Evolutionary conservation across 2,888 invertebrate genomes (phyloP), one percentile per base, ranked within the genome.

Genomic region (Heliconius ismenius): DNA sequence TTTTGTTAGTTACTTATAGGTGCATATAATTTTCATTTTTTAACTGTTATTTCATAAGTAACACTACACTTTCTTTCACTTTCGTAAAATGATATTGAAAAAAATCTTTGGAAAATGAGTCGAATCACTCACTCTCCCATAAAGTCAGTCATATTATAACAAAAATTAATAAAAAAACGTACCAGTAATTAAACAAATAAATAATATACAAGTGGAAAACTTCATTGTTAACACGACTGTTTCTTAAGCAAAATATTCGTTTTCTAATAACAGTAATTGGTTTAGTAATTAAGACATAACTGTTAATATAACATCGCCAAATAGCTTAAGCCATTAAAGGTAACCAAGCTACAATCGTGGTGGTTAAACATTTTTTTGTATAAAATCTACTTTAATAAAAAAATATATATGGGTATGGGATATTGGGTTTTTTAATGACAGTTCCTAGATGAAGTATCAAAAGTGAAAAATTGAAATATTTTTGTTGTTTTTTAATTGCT

Each of bases 261-360:
- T 32, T 28, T 10, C 69, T 70, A 54, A 54, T 32, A 32, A 28
- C 21, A n/a, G n/a, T 54, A 70, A 70, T 70, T 32, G 54, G n/a
- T 28, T 13, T 28, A 32, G 21, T 70, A 70, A 58, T 70, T 32
- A 58, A 54, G 32, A 54, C 26, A 21, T 54, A 54, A 49, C 18
- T 26, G 68, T 68, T 49, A 28, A 68, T 28, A 3, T 54, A 21
- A 54, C 9, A 32, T 49, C 21, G 3, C 54, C 28, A 54, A 70
- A 70, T 70, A 32, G 26, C 32, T 70, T 78, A 74, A 64, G 10
- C n/a, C 54, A 58, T 70, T 70, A 58, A 54, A 13, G 21, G 9
- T 70, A 58, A 65, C 36, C 39, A n/a, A 39, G 6, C 13, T 65
- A n/a, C 21, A 65, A 58, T 58, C 58, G 21, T 58, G 21, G 58